Base-by-base conservation (phyloP, 2,888 invertebrate genomes). In the Polydesmus complanatus region DNA sequence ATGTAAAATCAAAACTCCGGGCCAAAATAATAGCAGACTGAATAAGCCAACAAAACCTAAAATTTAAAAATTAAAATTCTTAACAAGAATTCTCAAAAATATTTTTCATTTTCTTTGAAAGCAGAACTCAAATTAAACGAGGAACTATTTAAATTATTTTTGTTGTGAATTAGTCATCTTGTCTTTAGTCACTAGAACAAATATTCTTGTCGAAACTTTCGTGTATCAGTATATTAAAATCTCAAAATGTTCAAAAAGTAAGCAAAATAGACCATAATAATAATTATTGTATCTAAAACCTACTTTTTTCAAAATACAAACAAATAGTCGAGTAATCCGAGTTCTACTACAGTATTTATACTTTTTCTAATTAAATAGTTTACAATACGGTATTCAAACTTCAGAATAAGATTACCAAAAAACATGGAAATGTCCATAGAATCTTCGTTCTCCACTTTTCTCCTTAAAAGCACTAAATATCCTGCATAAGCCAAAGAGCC, bases 381-480 rank as follows among this genome's bases (percentile, higher is more conserved):
- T 14, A 14, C 8, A 52, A 52, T 19, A 48, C 48, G 48, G 18
- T 48, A 48, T 11, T 18, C 11, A 48, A 14, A 11, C 48, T 18
- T 11, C 48, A 48, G 48, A n/a, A n/a, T n/a, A n/a, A 49, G 48
- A 25, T 72, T 74, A 92, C 92, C 96, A 75, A 96, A 94, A 76
- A 97, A 91, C 78, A 96, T 81, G 60, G 93, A 89, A 69, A 94
- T 88, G 75, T 95, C 93, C 73, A 97, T 84, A 73, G 88, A 88
- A 69, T 94, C 93, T 72, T 94, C 93, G 70, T 88, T 86, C 71
- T 92, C 88, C 64, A 92, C 85, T 76, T 88, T 87, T 48, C 74
- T 68, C 68, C 86, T 80, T 59, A 94, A 81, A 71, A 93, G 82
- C 62, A 95, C 87, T 68, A 96, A 80, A 76, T 95, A 96, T 57